Evolutionary conservation across 1,140 invertebrate genomes (phyloP).

Genomic region (Geopemphigus sp.): DNA sequence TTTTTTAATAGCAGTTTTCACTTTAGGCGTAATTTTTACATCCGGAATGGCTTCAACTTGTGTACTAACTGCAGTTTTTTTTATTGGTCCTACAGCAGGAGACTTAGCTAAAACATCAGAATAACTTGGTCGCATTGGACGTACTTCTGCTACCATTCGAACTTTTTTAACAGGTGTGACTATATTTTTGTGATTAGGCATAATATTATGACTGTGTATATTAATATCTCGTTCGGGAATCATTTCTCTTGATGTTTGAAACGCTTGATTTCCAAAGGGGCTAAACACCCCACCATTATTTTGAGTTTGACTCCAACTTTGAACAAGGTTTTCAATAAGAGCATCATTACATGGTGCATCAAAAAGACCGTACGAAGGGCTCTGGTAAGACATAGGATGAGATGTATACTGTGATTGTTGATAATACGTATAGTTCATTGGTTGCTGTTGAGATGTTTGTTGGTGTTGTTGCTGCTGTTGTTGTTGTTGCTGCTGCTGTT

Average conservation of each 20-base stretch:
- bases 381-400: slow-evolving; percentile 35
- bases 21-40: slow-evolving; percentile 32
- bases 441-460: slow-evolving; percentile 32
- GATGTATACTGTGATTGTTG: slow-evolving; percentile 42
- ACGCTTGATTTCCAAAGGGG: slow-evolving; percentile 63
- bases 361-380: slow-evolving; percentile 51
- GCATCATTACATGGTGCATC: slow-evolving; percentile 52
- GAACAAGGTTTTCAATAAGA: slow-evolving; percentile 71
- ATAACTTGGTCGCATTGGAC: slow-evolving; percentile 79
- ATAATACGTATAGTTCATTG: slow-evolving; percentile 33
- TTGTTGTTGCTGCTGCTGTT: not conserved
- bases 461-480: not conserved
- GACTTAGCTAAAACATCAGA: slow-evolving; percentile 78
- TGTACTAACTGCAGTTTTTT: slow-evolving; percentile 36
- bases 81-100: slow-evolving; percentile 51
- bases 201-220: slow-evolving; percentile 53
- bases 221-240: slow-evolving; percentile 47
- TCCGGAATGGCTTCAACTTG: slow-evolving; percentile 53
- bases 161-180: slow-evolving; percentile 63
- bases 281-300: slow-evolving; percentile 71
- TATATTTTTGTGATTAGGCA: slow-evolving; percentile 55
- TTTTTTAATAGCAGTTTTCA: slow-evolving; percentile 26
- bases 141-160: slow-evolving; percentile 77
- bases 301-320: slow-evolving; percentile 79
- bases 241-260: slow-evolving; percentile 50